phyloP scores from a whole-genome alignment of 1,140 invertebrate genomes.

The Habropoda laboriosa region DNA sequence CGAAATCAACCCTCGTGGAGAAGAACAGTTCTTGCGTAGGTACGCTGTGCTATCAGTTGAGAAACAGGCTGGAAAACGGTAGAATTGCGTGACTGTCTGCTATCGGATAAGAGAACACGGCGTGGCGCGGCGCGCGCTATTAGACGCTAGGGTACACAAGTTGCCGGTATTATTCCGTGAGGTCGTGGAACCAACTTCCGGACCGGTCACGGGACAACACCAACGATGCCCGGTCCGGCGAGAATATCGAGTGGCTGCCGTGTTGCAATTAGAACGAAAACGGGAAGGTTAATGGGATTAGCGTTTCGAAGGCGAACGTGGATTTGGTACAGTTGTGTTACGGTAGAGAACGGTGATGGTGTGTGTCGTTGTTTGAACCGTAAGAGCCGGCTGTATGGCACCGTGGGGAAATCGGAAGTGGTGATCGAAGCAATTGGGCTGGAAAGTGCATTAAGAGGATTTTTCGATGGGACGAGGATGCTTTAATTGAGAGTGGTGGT shows the following conservation, averaged over 20 bases:
- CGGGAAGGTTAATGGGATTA: slow-evolving; percentile 70
- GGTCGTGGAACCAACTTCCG: slow-evolving; percentile 54
- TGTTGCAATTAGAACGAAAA: slow-evolving; percentile 67
- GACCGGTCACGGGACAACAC: slow-evolving; percentile 25
- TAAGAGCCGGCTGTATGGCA: not conserved
- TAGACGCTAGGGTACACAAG: slow-evolving; percentile 45
- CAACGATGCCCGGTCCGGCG: not conserved
- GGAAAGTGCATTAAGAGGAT: too few species aligned
- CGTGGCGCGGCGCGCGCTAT: slow-evolving; percentile 47
- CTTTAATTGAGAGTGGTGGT: not conserved
- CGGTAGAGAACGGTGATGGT: slow-evolving; percentile 15
- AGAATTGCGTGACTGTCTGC: slow-evolving; percentile 59
- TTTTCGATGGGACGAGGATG: not conserved
- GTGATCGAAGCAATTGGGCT: not conserved
- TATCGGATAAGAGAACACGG: slow-evolving; percentile 57
- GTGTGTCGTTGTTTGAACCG: not conserved
- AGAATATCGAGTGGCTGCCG: slow-evolving; percentile 52
- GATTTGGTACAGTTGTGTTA: too few species aligned
- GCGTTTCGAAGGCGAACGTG: slow-evolving; percentile 30
- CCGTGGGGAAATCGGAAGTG: slow-evolving; percentile 22
- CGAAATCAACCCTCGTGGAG: not conserved
- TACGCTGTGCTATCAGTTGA: not conserved
- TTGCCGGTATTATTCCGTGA: slow-evolving; percentile 57
- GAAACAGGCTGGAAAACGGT: slow-evolving; percentile 32
- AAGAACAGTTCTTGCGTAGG: too few species aligned